phyloP scores from a whole-genome alignment of 2,113 vertebrate species.

The Aspiorhynchus laticeps region DNA sequence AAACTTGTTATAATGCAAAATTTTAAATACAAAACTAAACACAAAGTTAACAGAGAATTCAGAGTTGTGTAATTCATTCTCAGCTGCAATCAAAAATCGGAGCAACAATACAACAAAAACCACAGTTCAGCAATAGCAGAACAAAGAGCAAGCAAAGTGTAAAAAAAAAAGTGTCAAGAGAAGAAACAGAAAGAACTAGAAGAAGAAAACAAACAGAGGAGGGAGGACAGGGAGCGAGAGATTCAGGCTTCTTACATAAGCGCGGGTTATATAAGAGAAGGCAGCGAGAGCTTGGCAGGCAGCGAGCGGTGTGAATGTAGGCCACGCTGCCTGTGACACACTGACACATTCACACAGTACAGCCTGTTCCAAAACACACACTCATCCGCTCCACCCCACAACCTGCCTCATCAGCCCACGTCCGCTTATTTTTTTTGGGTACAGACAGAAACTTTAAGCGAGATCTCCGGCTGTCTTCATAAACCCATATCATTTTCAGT shows the following conservation, averaged over 20 bases:
- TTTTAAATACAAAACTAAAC: neutral
- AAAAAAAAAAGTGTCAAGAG: neutral
- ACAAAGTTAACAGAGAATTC: neutral
- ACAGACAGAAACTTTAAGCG: neutral
- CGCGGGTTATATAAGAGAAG: slow-evolving; percentile 51
- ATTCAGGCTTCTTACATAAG: slow-evolving; percentile 55
- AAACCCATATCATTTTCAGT: neutral
- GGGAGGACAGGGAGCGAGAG: slow-evolving; percentile 8
- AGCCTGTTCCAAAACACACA: slow-evolving; percentile 49
- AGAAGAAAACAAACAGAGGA: neutral
- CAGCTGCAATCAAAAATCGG: neutral
- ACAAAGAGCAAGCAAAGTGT: neutral
- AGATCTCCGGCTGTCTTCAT: neutral
- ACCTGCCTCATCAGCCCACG: neutral
- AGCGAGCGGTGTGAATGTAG: slow-evolving; percentile 41
- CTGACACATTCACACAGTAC: slow-evolving; percentile 45
- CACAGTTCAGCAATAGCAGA: neutral
- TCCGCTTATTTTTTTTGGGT: neutral
- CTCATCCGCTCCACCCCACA: neutral
- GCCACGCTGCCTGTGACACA: slow-evolving; percentile 42
- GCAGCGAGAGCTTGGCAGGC: slow-evolving; percentile 26
- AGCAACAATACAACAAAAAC: neutral
- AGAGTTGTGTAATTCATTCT: neutral
- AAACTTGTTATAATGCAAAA: neutral
- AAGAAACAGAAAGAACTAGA: neutral